phyloP scores from a whole-genome alignment of 2,888 invertebrate species.

The Antheraea assamensis region DNA sequence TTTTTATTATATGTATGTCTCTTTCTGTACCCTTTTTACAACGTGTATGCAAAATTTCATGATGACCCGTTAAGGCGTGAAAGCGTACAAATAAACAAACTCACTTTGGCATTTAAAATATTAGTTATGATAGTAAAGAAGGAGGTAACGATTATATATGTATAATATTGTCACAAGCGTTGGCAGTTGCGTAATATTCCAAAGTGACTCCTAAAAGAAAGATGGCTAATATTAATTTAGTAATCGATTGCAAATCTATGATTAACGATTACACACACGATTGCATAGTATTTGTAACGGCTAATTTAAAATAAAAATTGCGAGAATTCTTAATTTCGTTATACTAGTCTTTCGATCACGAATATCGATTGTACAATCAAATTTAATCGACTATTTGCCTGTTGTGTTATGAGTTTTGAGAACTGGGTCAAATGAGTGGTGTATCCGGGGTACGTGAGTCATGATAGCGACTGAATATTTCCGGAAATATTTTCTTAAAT shows the following conservation, averaged over 20 bases:
- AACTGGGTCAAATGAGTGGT: neutral
- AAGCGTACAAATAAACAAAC: too few relatives aligned
- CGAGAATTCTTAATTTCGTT: neutral
- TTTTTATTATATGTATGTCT: too few relatives aligned
- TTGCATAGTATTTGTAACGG: neutral
- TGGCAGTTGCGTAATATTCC: neutral
- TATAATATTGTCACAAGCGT: too few relatives aligned
- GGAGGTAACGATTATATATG: too few relatives aligned
- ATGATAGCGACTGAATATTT: too few relatives aligned
- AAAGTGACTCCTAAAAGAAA: neutral
- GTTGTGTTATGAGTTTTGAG: neutral
- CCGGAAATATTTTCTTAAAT: neutral
- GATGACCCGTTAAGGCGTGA: too few relatives aligned
- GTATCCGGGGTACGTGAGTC: neutral
- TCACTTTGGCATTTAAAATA: too few relatives aligned
- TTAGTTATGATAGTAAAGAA: too few relatives aligned
- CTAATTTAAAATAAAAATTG: neutral
- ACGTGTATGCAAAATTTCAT: too few relatives aligned
- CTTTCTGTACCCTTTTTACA: too few relatives aligned
- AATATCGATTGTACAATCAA: neutral
- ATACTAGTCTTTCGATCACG: neutral
- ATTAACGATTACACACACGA: conserved; percentile 3
- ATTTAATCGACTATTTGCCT: neutral
- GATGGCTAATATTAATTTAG: neutral
- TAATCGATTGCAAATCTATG: conserved; percentile 5